Evolutionary conservation across 2,888 invertebrate species (phyloP), one percentile per base, ranked within the genome.

Genomic region (Hydrotaea cyrtoneurina): DNA sequence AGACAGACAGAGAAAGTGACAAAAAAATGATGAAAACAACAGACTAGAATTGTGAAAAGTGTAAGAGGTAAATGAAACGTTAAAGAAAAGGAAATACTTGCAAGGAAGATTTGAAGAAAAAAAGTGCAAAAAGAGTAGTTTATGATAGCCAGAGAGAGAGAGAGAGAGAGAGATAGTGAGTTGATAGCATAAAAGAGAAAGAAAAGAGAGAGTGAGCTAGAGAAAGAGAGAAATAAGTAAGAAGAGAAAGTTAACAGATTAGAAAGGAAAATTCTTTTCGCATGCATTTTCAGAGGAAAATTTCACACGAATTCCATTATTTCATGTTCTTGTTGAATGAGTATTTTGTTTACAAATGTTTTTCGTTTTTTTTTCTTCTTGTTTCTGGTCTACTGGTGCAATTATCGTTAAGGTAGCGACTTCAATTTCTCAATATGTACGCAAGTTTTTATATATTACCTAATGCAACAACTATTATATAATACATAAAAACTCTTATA

Each of bases 351-450:
- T n/a, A n/a, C n/a, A n/a, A n/a, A n/a, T 31, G 31, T 7, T 31
- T 31, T 31, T 31, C 3, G 7, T 31, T 31, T 31, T 31, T 31
- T 2, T 31, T 31, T 31, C 7, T 2, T 31, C 3, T 31, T 4
- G 2, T 31, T 31, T 31, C 31, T 31, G 2, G 31, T 31, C 13
- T 75, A 69, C 17, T 90, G 89, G 89, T 90, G 90, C 89, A n/a
- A n/a, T n/a, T n/a, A n/a, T n/a, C n/a, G n/a, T n/a, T n/a, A n/a
- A n/a, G n/a, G n/a, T n/a, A n/a, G n/a, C 89, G 90, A 90, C 89
- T 76, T 55, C 17, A 13, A 17, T 53, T 43, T 78, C 3, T 66
- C 43, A 66, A 23, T 57, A 21, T 21, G 23, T 74, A 80, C 75
- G 79, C 78, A 77, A 82, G 71, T 66, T 78, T 81, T 80, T 57